Percentiles rank a stretch among this genome's conserved stretches.
Conservation (phyloP, 2,113 vertebrate genomes). For the Burhinus oedicnemus region DNA sequence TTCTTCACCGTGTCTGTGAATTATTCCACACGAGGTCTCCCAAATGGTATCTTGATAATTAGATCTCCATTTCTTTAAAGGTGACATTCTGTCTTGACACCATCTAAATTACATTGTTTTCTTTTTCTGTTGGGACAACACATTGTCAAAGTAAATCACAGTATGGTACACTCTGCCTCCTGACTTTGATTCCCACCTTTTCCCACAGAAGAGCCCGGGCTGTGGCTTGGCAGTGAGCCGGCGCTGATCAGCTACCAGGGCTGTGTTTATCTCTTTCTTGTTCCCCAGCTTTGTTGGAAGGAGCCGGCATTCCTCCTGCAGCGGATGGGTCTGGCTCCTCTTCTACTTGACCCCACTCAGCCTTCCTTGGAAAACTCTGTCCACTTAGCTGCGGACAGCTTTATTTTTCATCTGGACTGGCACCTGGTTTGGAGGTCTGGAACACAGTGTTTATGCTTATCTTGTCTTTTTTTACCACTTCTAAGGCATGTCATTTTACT, state of each 20-base stretch:
- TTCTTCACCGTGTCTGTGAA: background rate
- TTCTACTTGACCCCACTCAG: background rate
- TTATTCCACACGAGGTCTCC: background rate
- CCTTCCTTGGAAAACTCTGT: background rate
- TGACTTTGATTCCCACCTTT: background rate
- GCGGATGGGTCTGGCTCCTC: background rate
- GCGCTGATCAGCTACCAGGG: background rate
- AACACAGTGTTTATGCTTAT: background rate
- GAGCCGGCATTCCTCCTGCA: fast-evolving
- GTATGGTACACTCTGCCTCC: background rate
- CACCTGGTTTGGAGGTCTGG: background rate
- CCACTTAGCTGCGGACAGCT: background rate
- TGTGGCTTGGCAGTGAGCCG: fast-evolving
- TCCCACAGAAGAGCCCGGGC: background rate
- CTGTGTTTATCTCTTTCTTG: background rate
- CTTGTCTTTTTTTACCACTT: background rate
- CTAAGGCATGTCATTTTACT: background rate
- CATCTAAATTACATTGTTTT: background rate
- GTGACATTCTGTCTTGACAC: slow-evolving; percentile 21
- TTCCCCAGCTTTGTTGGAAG: background rate
- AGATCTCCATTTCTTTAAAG: slow-evolving; percentile 25
- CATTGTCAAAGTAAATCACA: slow-evolving; percentile 19
- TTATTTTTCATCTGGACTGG: slow-evolving; percentile 31
- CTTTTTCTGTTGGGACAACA: slow-evolving; percentile 2
- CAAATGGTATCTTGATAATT: background rate